Evolutionary conservation across 53 echinoderm and acorn worm species (phyloP).

Genomic region (Crossaster papposus): DNA sequence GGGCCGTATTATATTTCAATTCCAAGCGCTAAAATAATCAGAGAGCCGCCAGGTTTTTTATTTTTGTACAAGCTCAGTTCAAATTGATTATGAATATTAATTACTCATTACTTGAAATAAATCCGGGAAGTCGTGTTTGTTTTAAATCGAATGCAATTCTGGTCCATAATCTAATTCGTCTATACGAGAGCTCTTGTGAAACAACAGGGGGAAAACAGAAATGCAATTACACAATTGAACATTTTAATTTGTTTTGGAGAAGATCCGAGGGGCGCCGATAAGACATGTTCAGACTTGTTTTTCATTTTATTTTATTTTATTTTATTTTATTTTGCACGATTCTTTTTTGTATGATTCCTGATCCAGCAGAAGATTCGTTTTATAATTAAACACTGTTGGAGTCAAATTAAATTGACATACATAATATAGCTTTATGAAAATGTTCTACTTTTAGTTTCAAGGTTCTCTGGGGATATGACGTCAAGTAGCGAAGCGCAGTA

Average conservation of each 20-base stretch:
- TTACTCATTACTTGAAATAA: too few species aligned
- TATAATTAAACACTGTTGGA: conserved; percentile 13
- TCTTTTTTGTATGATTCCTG: not conserved
- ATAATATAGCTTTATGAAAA: not conserved
- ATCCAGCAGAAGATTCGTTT: conserved; percentile 13
- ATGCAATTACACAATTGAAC: not conserved
- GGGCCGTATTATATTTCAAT: not conserved
- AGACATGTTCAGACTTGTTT: conserved; percentile 33
- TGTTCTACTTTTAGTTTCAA: not conserved
- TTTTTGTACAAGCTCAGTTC: not conserved
- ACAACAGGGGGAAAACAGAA: not conserved
- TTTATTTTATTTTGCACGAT: not conserved
- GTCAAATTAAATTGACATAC: conserved; percentile 27
- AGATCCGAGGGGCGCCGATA: conserved; percentile 20
- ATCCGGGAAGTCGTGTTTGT: too few species aligned
- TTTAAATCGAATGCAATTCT: too few species aligned
- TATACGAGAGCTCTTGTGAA: not conserved
- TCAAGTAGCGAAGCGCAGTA: not conserved
- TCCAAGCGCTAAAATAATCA: not conserved
- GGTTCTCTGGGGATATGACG: not conserved
- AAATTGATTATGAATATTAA: not conserved
- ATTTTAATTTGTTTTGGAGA: not conserved
- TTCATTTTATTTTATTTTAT: not conserved
- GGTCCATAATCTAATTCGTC: not conserved
- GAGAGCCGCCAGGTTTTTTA: not conserved